These are phyloP conservation scores for Dorcus hopei DNA, from an alignment of 2,888 invertebrate genomes.

Conservation along the genomic window DNA sequence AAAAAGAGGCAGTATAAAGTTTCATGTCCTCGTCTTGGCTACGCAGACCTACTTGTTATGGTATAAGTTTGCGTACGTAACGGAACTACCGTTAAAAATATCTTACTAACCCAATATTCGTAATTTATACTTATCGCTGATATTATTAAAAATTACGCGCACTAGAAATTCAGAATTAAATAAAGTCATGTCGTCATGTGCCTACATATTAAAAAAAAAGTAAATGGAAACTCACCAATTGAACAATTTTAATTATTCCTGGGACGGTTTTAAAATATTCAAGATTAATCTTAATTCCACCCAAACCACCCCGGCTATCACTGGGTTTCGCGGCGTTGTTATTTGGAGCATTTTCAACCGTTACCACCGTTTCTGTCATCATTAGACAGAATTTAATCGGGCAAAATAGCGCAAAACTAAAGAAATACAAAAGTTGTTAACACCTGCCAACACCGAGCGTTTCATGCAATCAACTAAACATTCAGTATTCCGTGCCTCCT, in stretches of 20 bases:
- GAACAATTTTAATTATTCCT: slow-evolving; percentile 75
- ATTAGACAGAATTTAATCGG: slow-evolving; percentile 45
- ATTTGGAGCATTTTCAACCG: slow-evolving; percentile 66
- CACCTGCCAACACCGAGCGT: slow-evolving; percentile 11
- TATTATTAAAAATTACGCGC: neutral
- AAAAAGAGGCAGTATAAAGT: neutral
- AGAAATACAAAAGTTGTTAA: slow-evolving; percentile 4
- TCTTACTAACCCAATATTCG: neutral
- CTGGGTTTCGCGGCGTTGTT: slow-evolving; percentile 48
- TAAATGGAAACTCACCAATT: slow-evolving; percentile 65
- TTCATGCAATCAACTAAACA: slow-evolving; percentile 13
- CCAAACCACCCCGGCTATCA: slow-evolving; percentile 33
- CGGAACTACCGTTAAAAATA: neutral
- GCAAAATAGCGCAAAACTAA: slow-evolving; percentile 1
- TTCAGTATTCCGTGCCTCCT: slow-evolving; percentile 12
- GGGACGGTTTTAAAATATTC: slow-evolving; percentile 79
- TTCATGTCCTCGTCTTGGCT: too few species aligned
- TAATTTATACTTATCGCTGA: neutral
- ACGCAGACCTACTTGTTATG: neutral
- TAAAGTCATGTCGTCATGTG: neutral
- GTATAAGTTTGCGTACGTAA: neutral
- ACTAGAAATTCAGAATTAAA: neutral
- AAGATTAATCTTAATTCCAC: slow-evolving; percentile 71
- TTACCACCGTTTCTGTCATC: slow-evolving; percentile 84
- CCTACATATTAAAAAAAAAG: too few species aligned